These are phyloP conservation scores for Andrena fulva DNA, from an alignment of 2,888 invertebrate genomes.

Conservation along the genomic window DNA sequence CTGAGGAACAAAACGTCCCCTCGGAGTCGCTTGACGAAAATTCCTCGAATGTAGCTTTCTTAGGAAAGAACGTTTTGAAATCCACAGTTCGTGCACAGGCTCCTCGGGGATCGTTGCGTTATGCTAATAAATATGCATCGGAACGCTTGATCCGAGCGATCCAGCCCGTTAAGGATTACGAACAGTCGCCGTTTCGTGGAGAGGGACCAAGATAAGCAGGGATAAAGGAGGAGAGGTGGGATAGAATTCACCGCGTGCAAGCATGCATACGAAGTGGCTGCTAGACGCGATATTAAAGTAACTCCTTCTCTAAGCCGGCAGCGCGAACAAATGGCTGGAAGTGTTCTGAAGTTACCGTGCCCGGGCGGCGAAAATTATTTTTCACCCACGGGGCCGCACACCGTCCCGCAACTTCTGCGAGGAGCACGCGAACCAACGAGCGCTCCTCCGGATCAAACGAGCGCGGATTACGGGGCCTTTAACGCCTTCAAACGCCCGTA, in stretches of 20 bases:
- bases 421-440: not conserved
- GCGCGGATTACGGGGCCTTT: not conserved
- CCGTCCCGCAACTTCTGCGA: not conserved
- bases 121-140: constrained; percentile 1
- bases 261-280: constrained; percentile 77
- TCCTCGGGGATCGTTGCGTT: not conserved
- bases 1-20: constrained; percentile 14
- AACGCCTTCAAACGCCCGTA: not conserved
- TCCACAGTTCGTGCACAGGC: not conserved
- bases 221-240: constrained; percentile 28
- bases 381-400: constrained; percentile 28
- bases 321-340: constrained; percentile 68
- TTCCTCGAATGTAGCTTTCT: not conserved
- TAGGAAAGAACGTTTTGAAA: not conserved
- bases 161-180: constrained; percentile 61
- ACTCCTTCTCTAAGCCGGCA: constrained; percentile 59
- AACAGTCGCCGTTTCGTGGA: constrained; percentile 54
- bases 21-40: constrained; percentile 8
- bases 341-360: constrained; percentile 44
- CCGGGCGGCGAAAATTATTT: constrained; percentile 40
- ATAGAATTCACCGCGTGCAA: constrained; percentile 60
- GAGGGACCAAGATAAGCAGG: constrained; percentile 39
- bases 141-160: constrained; percentile 54
- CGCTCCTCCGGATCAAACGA: not conserved
- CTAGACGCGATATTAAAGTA: constrained; percentile 76